A percentile compares a stretch with the other conserved stretches of the same genome.
Evolutionary conservation across 2,113 vertebrate genomes (phyloP).

Genomic region (Vidua macroura): DNA sequence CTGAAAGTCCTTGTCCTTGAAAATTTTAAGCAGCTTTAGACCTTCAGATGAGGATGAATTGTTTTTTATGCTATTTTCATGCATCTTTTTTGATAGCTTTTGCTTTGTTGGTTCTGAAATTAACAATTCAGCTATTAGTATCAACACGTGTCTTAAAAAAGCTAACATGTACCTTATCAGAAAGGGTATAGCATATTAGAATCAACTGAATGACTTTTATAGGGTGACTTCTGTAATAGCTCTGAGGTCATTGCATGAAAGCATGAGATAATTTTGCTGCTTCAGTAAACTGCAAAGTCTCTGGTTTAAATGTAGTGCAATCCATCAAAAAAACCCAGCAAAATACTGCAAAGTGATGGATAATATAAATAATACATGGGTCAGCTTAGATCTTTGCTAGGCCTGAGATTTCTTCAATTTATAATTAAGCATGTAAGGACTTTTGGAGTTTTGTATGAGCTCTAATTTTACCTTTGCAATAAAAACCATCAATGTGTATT

Average conservation of each 20-base stretch:
- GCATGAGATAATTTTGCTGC: not conserved
- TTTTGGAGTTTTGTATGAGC: not conserved
- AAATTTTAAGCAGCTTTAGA: not conserved
- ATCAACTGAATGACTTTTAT: not conserved
- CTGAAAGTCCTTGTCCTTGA: not conserved
- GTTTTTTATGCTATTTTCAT: not conserved
- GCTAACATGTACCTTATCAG: not conserved
- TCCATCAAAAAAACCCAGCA: not conserved
- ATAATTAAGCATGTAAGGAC: not conserved
- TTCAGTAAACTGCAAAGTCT: constrained; percentile 32
- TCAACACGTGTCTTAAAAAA: not conserved
- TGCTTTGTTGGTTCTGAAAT: not conserved
- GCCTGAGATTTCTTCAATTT: not conserved
- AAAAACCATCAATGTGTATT: not conserved
- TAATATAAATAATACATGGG: not conserved
- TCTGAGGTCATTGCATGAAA: not conserved
- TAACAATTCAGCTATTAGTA: not conserved
- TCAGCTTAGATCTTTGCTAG: constrained; percentile 12
- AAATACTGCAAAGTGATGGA: constrained; percentile 10
- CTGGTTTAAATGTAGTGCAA: not conserved
- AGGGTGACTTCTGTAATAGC: not conserved
- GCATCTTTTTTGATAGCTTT: not conserved
- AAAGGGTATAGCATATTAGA: not conserved
- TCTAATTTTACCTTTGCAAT: constrained; percentile 2
- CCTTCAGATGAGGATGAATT: not conserved